phyloP scores from a whole-genome alignment of 2,797 vertebrate genomes.

The Hephaestus fuliginosus region DNA sequence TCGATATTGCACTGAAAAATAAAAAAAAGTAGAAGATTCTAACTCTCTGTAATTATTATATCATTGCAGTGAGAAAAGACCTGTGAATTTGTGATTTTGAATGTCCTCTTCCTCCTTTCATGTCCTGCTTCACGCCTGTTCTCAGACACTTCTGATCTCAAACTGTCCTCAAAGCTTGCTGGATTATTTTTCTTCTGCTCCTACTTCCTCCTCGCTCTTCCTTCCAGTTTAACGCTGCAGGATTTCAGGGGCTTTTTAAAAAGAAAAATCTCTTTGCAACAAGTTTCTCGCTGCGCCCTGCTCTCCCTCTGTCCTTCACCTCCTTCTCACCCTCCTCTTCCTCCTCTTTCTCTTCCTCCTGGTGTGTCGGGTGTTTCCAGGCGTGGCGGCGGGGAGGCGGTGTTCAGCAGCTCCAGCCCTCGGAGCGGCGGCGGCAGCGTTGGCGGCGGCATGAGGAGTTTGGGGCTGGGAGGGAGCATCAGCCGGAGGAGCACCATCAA shows the following conservation, averaged over 20 bases:
- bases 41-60: background rate
- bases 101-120: constrained; percentile 50
- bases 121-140: constrained; percentile 45
- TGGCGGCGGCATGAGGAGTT: constrained; percentile 44
- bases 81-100: constrained; percentile 36
- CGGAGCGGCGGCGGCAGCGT: constrained; percentile 37
- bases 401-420: constrained; percentile 43
- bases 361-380: constrained; percentile 61
- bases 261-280: constrained; percentile 23
- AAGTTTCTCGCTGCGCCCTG: constrained; percentile 9
- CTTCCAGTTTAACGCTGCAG: constrained; percentile 24
- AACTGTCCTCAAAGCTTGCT: constrained; percentile 31
- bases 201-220: background rate
- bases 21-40: no score
- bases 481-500: constrained; percentile 60
- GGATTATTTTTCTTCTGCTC: constrained; percentile 9
- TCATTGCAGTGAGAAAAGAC: background rate
- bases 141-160: constrained; percentile 70
- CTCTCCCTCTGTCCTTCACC: constrained; percentile 38
- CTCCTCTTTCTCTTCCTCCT: constrained; percentile 59
- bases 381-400: constrained; percentile 64
- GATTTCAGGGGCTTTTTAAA: constrained; percentile 28
- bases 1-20: no score
- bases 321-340: constrained; percentile 55
- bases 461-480: constrained; percentile 40